Evolutionary conservation across 2,797 vertebrate genomes (phyloP), one percentile per base, ranked within the genome.

Genomic region (Phaenicophaeus curvirostris): DNA sequence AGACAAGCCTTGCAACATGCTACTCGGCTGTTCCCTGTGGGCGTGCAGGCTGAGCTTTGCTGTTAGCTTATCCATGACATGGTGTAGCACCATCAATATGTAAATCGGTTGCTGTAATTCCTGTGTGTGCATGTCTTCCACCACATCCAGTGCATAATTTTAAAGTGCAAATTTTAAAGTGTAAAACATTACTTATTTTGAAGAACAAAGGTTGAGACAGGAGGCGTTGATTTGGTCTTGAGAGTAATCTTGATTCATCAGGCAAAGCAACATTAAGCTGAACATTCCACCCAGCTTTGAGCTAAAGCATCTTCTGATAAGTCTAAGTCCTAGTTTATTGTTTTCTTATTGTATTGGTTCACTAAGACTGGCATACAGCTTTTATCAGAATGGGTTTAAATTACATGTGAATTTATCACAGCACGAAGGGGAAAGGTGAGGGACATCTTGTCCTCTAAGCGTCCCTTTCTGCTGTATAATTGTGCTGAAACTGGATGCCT

Each of bases 101-200:
- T 24, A 74, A 35, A 74, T 7, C 8, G 27, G 33, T 73, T 57
- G 54, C 46, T 78, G 79, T 31, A 79, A 51, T 75, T 61, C 54
- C 25, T 66, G 27, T 39, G 54, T 66, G 27, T 39, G 54, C 93
- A 23, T 61, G 67, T 76, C 93, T 90, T 86, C 66, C 20, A 89
- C 88, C 89, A 93, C 87, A 96, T 95, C 94, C 96, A 97, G 88
- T 96, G 96, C 94, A 89, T 87, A 82, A 96, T 92, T 96, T 97
- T 98, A 98, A 98, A 97, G 97, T 98, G 97, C 97, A 97, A 94
- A 92, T 95, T 87, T 88, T 69, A 75, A 81, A 84, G 71, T 63
- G 63, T 63, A 76, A 71, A 79, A 83, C 37, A 57, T 84, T 14
- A 72, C 54, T 76, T 65, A 77, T 57, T 92, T 86, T 55, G 68